Evolutionary conservation across 2,113 vertebrate genomes (phyloP), one percentile per base, ranked within the genome.

Genomic region (Anser brachyrhynchus): DNA sequence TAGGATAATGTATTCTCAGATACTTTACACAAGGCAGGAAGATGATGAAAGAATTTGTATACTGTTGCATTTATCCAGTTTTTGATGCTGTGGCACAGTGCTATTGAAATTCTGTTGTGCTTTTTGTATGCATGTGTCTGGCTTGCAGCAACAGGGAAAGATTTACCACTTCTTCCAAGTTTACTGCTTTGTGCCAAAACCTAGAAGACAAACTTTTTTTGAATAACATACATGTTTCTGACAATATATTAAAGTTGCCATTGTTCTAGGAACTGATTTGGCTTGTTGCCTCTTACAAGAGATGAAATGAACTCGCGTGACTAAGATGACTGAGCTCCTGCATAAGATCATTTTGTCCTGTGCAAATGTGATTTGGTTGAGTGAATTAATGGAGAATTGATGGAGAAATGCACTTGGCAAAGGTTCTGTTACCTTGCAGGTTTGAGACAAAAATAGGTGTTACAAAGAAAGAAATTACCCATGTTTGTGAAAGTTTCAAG

Each of bases 181-280:
- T 51, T 72, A 82, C 67, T 8, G 28, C 19, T 94, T 91, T 79
- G 41, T 91, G 89, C 87, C 79, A 90, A 92, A 96, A 49, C 12
- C 19, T 65, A 41, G 28, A 67, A 43, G 52, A 59, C 52, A 66
- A 76, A 25, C 13, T 8, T 67, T 86, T 33, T 86, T 33, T 44
- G 2, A 72, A 15, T 31, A 78, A 49, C 10, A 3, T 5, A 1
- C 1, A 2, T 52, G 22, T 57, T 93, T 66, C 12, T 37, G 70
- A 87, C 37, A 95, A 51, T 29, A 16, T 37, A 71, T 9, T 49
- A 67, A n/a, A 76, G 31, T 51, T 83, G 44, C 5, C 22, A 12
- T 90, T 9, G 3, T 85, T 89, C 37, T 73, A 71, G 59, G 46
- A 78, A 62, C 41, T 39, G 4, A 33, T 84, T 52, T 81, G 58